phyloP scores from a whole-genome alignment of 2,888 invertebrate genomes.

The Heliconius hortense region DNA sequence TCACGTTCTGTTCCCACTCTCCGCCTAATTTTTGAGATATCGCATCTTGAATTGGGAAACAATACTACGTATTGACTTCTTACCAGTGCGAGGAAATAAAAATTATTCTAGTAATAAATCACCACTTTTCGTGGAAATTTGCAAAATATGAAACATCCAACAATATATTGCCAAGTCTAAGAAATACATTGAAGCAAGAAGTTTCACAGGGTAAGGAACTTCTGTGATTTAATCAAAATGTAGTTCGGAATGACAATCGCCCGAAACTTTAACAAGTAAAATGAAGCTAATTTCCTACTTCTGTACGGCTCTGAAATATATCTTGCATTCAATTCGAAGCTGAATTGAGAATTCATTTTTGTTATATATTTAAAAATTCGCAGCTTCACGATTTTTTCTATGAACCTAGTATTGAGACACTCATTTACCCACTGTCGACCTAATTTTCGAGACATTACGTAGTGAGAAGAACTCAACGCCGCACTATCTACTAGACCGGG shows the following conservation, averaged over 20 bases:
- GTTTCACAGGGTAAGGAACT: conserved; percentile 33
- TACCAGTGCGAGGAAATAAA: not conserved
- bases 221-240: conserved; percentile 38
- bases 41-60: not conserved
- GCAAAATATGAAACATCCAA: not conserved
- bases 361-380: not conserved
- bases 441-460: not conserved
- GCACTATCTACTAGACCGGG: no score
- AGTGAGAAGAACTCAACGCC: not conserved
- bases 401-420: not conserved
- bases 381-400: no score
- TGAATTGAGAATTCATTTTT: conserved; percentile 8
- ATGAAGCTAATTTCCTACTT: conserved; percentile 33
- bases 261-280: conserved; percentile 33
- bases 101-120: no score
- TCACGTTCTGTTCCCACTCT: no score
- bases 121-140: not conserved
- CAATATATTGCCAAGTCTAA: not conserved
- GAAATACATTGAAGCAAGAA: conserved; percentile 22
- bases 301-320: conserved; percentile 15
- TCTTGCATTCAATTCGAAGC: conserved; percentile 16
- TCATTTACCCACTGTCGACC: not conserved
- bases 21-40: not conserved
- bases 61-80: not conserved
- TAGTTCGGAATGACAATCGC: conserved; percentile 37